phyloP scores from a whole-genome alignment of 1,140 invertebrate species.

The Physella acuta region DNA sequence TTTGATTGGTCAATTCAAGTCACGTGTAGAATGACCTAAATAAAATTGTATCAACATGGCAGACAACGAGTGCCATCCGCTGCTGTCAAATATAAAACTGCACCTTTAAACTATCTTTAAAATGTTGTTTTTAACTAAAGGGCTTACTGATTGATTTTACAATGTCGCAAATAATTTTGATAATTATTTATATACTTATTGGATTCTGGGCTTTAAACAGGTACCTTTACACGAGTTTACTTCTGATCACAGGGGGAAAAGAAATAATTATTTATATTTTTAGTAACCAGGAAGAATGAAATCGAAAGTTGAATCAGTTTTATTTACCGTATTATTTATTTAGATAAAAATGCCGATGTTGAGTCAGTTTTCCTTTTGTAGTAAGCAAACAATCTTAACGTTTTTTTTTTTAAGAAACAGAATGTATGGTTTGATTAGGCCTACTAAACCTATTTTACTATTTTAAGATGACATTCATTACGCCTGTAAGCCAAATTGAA shows the following conservation, averaged over 20 bases:
- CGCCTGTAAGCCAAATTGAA: too few relatives aligned
- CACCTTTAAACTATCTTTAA: neutral
- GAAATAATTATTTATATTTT: too few relatives aligned
- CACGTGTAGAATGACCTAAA: constrained; percentile 54
- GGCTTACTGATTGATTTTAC: neutral
- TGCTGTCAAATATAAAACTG: neutral
- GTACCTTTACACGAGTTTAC: too few relatives aligned
- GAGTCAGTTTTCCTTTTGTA: too few relatives aligned
- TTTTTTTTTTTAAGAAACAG: too few relatives aligned
- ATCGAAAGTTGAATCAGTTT: constrained; percentile 14
- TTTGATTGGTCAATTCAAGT: constrained; percentile 54
- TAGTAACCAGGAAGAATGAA: neutral
- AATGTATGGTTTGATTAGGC: too few relatives aligned
- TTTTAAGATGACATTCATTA: too few relatives aligned
- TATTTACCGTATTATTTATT: too few relatives aligned
- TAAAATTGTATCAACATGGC: constrained; percentile 46
- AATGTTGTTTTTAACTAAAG: neutral
- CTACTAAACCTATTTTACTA: too few relatives aligned
- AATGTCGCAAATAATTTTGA: constrained; percentile 47
- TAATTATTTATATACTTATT: constrained; percentile 39
- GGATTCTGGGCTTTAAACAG: constrained; percentile 48
- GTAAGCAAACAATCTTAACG: too few relatives aligned
- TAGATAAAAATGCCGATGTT: too few relatives aligned
- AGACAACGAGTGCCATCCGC: constrained; percentile 16
- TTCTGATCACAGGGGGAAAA: too few relatives aligned